Percentiles rank a stretch among this genome's conserved stretches.
phyloP scores from a whole-genome alignment of 2,113 vertebrate genomes.

The Thomomys bottae region DNA sequence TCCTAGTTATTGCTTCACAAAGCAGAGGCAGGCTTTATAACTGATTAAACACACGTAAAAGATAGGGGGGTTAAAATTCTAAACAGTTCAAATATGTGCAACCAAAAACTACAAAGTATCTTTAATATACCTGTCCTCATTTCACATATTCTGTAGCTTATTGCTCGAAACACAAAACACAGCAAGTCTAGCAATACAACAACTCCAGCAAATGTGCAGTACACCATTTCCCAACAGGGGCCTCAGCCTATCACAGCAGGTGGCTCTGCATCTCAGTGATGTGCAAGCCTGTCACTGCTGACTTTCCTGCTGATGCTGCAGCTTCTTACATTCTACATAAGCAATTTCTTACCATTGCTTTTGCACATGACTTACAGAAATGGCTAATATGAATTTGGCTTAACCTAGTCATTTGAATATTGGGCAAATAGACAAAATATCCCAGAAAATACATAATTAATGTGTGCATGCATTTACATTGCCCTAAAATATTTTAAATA shows the following conservation, averaged over 20 bases:
- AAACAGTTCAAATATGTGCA: conserved; percentile 58
- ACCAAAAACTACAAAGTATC: conserved; percentile 25
- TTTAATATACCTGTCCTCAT: conserved; percentile 38
- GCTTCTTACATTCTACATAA: conserved; percentile 23
- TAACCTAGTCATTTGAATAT: neutral
- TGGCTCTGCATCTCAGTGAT: conserved; percentile 46
- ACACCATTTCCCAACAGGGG: conserved; percentile 60
- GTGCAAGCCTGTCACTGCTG: conserved; percentile 26
- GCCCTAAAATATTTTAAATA: neutral
- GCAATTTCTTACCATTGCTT: conserved; percentile 51
- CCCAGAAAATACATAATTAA: neutral
- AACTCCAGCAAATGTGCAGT: conserved; percentile 49
- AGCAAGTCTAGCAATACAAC: conserved; percentile 41
- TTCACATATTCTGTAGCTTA: conserved; percentile 38
- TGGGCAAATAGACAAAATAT: neutral
- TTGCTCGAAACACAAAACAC: conserved; percentile 32
- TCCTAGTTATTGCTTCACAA: conserved; percentile 40
- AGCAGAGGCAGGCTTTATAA: conserved; percentile 4
- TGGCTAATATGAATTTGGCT: conserved; percentile 16
- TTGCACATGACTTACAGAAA: conserved; percentile 30
- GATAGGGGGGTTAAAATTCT: conserved; percentile 41
- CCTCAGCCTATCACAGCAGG: conserved; percentile 22
- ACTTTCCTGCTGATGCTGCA: conserved; percentile 60
- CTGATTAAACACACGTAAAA: conserved; percentile 45
- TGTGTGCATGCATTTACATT: conserved; percentile 10